Evolutionary conservation across 1,140 invertebrate genomes (phyloP), one percentile per base, ranked within the genome.

Genomic region (Meteorus sp.): DNA sequence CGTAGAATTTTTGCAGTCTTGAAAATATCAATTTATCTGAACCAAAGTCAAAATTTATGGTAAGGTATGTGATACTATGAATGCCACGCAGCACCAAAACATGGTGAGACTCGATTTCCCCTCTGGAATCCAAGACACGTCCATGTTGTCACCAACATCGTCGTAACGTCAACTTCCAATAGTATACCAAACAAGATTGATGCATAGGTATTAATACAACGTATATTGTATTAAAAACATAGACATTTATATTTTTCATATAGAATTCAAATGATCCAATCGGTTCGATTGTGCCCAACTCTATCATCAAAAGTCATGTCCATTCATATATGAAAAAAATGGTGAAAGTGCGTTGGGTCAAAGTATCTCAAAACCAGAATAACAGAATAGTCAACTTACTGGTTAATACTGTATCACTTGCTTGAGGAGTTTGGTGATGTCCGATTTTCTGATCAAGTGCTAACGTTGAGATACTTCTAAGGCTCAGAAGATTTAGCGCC

Each of bases 401-500:
- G n/a, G n/a, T n/a, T n/a, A n/a, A n/a, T n/a, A n/a, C n/a, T 45
- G 20, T 20, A 11, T 51, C 25, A 29, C 27, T 33, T 33, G 58
- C 23, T 51, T 27, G 31, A 2, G n/a, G 15, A 20, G 54, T 47
- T 61, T 60, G 39, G 39, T 35, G 57, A 55, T 63, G 56, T 37
- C 48, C 55, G 60, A 56, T 58, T 57, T 47, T 27, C 23, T 43
- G 17, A 63, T 64, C 60, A 63, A 65, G 54, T 23, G 51, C 50
- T 56, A 43, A 58, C 20, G 64, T 54, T 6, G 57, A 29, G 33
- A 39, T 33, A 61, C 65, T 56, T 60, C 66, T 59, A 3, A 25
- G 44, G 62, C 65, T 63, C 50, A 74, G 48, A 51, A 73, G 57
- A 58, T 66, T 70, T 50, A 77, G 62, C 58, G 66, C 68, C 63